Evolutionary conservation across 2,888 invertebrate genomes (phyloP), one percentile per base, ranked within the genome.

Genomic region (Limenitis camilla): DNA sequence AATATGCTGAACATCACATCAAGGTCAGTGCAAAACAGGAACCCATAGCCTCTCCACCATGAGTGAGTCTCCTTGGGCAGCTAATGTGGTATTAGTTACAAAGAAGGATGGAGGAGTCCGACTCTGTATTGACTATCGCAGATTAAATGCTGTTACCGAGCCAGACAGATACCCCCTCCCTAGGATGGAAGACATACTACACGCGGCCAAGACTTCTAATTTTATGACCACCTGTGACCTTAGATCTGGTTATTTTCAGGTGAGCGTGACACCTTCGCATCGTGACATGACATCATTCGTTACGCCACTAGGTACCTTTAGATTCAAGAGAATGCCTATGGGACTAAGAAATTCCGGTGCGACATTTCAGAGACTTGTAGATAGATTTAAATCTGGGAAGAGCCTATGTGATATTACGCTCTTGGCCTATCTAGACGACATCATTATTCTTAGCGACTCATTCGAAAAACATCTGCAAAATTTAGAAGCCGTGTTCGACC

Each of bases 11-110:
- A 9, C 74, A 73, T 41, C 32, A 30, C 5, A 71, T 73, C 5
- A 63, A 70, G 53, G 55, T 60, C 0, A 64, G 64, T 19, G 63
- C 61, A 0, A 48, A 63, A 30, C 64, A 71, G 46, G 56, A 56
- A 6, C 74, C 76, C 1, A 65, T 75, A 19, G 64, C 73, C 1
- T 59, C 64, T 4, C 71, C 71, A 0, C 73, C 72, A 0, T 75
- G 35, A 61, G 62, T 29, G 62, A 63, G 40, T 63, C 62, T 0
- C 59, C 61, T 1, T 76, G 70, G 71, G 63, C 69, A 1, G 59
- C 72, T 0, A 55, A 57, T 3, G 62, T 58, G 1, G 61, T 69
- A 1, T 30, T 69, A 28, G 63, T 69, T 0, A 52, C 57, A 0
- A 69, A 71, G 51, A 63, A 63, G 29, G 52, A 69, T 45, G 67